Base-by-base conservation (phyloP, 2,888 invertebrate genomes). In the Napeogenes sylphis region DNA sequence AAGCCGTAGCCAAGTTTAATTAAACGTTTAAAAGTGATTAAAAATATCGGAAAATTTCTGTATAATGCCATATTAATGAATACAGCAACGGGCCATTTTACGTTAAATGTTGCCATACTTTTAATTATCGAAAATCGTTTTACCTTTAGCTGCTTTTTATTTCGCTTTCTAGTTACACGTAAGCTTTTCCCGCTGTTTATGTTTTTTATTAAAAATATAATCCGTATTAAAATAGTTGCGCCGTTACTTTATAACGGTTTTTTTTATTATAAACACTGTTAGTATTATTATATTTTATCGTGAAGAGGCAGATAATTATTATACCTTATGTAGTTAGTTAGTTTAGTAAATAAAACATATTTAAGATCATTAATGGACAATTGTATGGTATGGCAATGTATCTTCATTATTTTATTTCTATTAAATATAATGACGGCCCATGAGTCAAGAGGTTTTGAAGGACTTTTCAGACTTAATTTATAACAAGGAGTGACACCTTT, bases 11-110 rank as follows among this genome's bases (percentile, higher is more conserved):
- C 68, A 67, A 68, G 70, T 71, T 70, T 67, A 71, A 70, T 71
- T 68, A 67, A 72, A 69, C 69, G 66, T 65, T 72, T 71, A 68
- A 71, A 71, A 68, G 65, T 72, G 67, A 72, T 72, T 72, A 72
- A 72, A 72, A 70, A 70, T 69, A 67, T 69, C 69, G 45, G 64
- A 60, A 58, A 62, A 61, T 66, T 66, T 61, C 63, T 68, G 63
- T 68, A 66, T 68, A 64, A 66, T 63, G 64, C 61, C 60, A 59
- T 63, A 63, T 65, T 67, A 68, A 68, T 68, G 63, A 65, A 67
- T 68, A 61, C 65, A 63, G 59, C 61, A 13, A 32, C 42, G 59
- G 45, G 33, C 63, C 55, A 63, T 63, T 67, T 65, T 67, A 58
- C 57, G 45, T n/a, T 56, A 51, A 51, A 51, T 51, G 51, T 51